Conservation (phyloP, 1,140 invertebrate genomes). For the Euwallacea similis region DNA sequence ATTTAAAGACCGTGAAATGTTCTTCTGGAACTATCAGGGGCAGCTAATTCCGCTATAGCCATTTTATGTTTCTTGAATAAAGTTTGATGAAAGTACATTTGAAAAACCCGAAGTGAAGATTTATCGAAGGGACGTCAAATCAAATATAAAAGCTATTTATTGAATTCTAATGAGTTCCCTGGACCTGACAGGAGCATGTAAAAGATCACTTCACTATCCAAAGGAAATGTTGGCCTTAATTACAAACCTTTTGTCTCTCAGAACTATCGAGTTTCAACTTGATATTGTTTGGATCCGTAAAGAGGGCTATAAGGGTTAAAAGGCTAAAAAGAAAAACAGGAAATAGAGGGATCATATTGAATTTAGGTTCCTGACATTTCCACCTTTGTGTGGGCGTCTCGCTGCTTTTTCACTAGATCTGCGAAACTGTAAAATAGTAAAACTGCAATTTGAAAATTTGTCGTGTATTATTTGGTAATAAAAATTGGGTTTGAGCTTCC, state of each 20-base stretch:
- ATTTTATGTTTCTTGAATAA: no score
- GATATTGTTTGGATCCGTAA: conserved; percentile 14
- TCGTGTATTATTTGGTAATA: neutral
- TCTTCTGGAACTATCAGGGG: conserved; percentile 1
- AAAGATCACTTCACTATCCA: neutral
- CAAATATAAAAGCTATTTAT: no score
- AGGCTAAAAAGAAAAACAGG: neutral
- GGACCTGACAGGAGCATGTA: no score
- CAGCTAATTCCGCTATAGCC: neutral
- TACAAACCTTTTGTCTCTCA: conserved; percentile 20
- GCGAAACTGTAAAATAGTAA: neutral
- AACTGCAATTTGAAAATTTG: no score
- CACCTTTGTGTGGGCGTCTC: neutral
- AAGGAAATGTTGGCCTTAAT: conserved; percentile 23
- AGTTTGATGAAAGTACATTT: no score
- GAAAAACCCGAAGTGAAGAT: no score
- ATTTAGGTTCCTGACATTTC: neutral
- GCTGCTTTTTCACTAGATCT: neutral
- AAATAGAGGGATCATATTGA: neutral
- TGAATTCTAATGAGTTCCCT: no score
- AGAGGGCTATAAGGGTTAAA: neutral
- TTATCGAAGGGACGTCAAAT: no score
- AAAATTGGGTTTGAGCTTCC: conserved; percentile 15
- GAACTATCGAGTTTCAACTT: conserved; percentile 16
- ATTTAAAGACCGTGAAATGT: conserved; percentile 1